A percentile compares a stretch with the other conserved stretches of the same genome.
These are phyloP conservation scores for Myiotriccus ornatus DNA, from an alignment of 2,797 vertebrate species.

Conservation along the genomic window DNA sequence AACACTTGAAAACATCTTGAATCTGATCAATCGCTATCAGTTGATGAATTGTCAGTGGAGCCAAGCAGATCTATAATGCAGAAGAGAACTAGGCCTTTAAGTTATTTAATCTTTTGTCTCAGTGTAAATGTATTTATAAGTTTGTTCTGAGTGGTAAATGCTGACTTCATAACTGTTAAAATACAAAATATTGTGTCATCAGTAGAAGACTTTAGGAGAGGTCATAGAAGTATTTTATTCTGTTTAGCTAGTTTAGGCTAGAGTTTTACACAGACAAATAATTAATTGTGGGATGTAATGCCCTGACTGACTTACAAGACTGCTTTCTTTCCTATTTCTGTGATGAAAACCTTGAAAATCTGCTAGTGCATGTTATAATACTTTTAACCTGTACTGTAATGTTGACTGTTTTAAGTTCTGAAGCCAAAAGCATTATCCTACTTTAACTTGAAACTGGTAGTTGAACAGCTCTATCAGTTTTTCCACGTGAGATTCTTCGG, in stretches of 20 bases:
- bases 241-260: not conserved
- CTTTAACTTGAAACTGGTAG: not conserved
- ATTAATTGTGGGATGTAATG: not conserved
- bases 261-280: not conserved
- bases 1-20: not conserved
- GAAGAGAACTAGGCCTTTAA: not conserved
- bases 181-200: not conserved
- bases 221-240: not conserved
- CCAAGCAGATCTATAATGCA: not conserved
- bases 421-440: not conserved
- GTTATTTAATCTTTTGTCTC: not conserved
- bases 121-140: not conserved
- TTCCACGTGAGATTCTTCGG: not conserved
- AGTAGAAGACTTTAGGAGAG: not conserved
- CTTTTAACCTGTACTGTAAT: not conserved
- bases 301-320: not conserved
- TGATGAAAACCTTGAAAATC: not conserved
- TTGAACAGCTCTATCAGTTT: not conserved
- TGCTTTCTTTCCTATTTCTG: not conserved
- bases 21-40: not conserved
- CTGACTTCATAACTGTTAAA: not conserved
- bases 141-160: not conserved
- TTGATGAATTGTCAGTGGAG: not conserved
- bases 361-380: not conserved
- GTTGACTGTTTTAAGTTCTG: not conserved